Base-by-base conservation (phyloP, 2,113 vertebrate genomes). In the Channa argus region DNA sequence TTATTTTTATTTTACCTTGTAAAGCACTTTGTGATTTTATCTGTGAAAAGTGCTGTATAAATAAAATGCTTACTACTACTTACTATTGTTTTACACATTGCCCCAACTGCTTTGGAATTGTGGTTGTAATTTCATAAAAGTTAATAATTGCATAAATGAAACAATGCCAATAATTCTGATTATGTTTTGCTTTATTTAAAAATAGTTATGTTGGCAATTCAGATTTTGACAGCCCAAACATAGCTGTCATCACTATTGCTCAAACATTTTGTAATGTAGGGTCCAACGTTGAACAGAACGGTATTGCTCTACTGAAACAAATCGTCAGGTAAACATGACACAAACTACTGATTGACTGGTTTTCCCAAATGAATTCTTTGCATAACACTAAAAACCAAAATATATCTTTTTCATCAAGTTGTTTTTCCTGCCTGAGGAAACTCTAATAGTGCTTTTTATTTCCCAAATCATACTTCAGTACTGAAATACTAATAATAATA, bases 351-450 rank as follows among this genome's bases (percentile, higher is more conserved):
- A 56, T 71, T 74, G 78, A 67, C 62, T 77, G 72, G 24, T 75
- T 80, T 24, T 24, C 24, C 24, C 1, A 24, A 24, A 24, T 24
- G 24, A 24, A 12, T 1, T 15, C 77, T 83, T 80, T 84, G 76
- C 82, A 2, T 8, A 8, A 68, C 49, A 65, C 46, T 60, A 83
- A 83, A 83, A 74, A 68, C 69, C 41, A 55, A 63, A 45, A 77
- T 76, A 63, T 86, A 69, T 80, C 70, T 72, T 68, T 38, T 55
- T 87, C 74, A 71, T 80, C 77, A 63, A 52, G 46, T 12, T 77
- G 52, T 80, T 52, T 54, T 52, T 75, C 24, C 77, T 65, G 36
- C 24, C 13, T 15, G 55, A 72, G 51, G n/a, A 64, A 12, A 33
- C 44, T 44, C 43, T 38, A 7, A 37, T 46, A 63, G 14, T 58